phyloP scores from a whole-genome alignment of 2,888 invertebrate genomes.

The Stenichneumon culpator region DNA sequence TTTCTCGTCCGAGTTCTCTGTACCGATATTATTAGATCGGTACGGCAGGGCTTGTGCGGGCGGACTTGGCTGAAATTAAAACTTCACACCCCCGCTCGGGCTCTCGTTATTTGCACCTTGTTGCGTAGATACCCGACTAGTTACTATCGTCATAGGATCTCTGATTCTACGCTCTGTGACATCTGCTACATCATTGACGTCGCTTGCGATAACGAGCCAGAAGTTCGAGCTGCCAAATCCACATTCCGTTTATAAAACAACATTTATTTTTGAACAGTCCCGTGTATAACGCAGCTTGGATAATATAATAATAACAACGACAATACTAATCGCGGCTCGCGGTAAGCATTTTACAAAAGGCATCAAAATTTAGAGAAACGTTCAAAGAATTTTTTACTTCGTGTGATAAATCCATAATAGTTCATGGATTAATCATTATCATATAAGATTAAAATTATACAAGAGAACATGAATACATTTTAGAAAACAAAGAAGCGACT shows the following conservation, averaged over 20 bases:
- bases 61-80: conserved; percentile 57
- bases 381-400: background rate
- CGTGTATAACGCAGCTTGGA: background rate
- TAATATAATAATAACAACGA: background rate
- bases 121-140: background rate
- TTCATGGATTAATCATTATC: background rate
- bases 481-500: background rate
- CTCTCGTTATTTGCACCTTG: conserved; percentile 10
- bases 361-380: background rate
- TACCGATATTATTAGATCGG: conserved; percentile 64
- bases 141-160: conserved; percentile 9
- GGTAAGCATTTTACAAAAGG: background rate
- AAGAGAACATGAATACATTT: background rate
- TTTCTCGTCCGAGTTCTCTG: background rate
- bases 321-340: background rate
- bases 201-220: conserved; percentile 11
- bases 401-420: background rate
- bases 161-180: conserved; percentile 10
- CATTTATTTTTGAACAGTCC: background rate
- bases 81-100: conserved; percentile 55
- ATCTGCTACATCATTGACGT: conserved; percentile 21
- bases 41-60: conserved; percentile 58
- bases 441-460: background rate
- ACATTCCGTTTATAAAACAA: conserved; percentile 5
- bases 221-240: conserved; percentile 9